Percentiles rank a stretch among this genome's conserved stretches.
phyloP scores from a whole-genome alignment of 2,797 vertebrate genomes.

The Dromococcyx pavoninus region DNA sequence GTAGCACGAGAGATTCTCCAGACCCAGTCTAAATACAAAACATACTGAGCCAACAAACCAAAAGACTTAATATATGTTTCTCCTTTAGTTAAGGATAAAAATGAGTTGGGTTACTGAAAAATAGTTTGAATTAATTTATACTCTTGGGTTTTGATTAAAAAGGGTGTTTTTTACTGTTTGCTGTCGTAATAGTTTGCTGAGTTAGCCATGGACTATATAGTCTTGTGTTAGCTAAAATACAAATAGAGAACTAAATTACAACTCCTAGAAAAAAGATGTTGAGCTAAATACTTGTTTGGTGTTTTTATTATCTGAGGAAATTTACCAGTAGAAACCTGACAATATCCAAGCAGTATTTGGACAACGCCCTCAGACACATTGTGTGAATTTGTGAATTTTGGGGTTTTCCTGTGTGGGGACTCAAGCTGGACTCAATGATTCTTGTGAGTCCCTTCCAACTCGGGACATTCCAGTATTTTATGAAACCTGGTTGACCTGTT shows the following conservation, averaged over 20 bases:
- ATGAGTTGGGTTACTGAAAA: background rate
- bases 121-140: background rate
- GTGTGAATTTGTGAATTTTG: too few species aligned
- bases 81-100: background rate
- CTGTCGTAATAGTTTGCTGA: background rate
- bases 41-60: background rate
- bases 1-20: background rate
- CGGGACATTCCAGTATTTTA: too few species aligned
- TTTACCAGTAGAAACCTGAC: background rate
- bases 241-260: background rate
- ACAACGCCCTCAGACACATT: too few species aligned
- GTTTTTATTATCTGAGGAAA: background rate
- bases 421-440: too few species aligned
- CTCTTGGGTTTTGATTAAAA: background rate
- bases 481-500: background rate
- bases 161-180: accelerated
- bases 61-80: background rate
- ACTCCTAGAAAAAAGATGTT: background rate
- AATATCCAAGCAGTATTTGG: too few species aligned
- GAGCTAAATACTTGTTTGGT: background rate
- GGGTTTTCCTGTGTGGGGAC: too few species aligned
- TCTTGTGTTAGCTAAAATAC: background rate
- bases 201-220: background rate
- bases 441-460: too few species aligned
- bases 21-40: background rate